Base-by-base conservation (phyloP, 2,888 invertebrate genomes). In the Phyllotreta cruciferae region DNA sequence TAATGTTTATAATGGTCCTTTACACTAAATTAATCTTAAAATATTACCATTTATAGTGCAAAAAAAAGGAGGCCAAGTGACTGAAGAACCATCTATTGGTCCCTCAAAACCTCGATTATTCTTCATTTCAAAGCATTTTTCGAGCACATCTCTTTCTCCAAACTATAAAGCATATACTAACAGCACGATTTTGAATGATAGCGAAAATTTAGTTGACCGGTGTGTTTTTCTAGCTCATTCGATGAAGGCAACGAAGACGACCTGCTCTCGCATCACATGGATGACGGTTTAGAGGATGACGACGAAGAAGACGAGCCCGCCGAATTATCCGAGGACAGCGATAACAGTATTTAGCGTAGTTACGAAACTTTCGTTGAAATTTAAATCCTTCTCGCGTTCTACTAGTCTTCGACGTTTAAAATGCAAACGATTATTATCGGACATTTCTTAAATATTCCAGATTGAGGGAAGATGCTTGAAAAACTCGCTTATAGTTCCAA, bases 181-280 rank as follows among this genome's bases (percentile, higher is more conserved):
- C 50, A 50, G 14, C 53, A 14, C 11, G 38, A 37, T 6, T 37
- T 53, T 53, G 13, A 34, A 2, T 35, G 24, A 24, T 24, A 42
- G 11, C 7, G 34, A 42, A 56, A 44, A 44, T 1, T 6, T 14
- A 7, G 10, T 44, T 14, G 10, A 8, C 6, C 5, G 10, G 14
- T 10, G 11, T 44, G 10, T 44, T n/a, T 82, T 86, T 80, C 47
- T 84, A 88, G 87, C 87, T 87, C 87, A 78, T 87, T 86, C 86
- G 88, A 88, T 87, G 87, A 88, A 79, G 86, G 85, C 45, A 87
- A 80, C 64, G 82, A 81, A 53, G 89, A 89, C 66, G 89, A 89
- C 77, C 84, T 86, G 70, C 83, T 89, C 67, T 88, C 89, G 65
- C 88, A 88, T 69, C 89, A 89, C 77, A 75, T 89, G 74, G 77